Base-by-base conservation (phyloP, 2,113 vertebrate genomes). In the Larimichthys crocea region DNA sequence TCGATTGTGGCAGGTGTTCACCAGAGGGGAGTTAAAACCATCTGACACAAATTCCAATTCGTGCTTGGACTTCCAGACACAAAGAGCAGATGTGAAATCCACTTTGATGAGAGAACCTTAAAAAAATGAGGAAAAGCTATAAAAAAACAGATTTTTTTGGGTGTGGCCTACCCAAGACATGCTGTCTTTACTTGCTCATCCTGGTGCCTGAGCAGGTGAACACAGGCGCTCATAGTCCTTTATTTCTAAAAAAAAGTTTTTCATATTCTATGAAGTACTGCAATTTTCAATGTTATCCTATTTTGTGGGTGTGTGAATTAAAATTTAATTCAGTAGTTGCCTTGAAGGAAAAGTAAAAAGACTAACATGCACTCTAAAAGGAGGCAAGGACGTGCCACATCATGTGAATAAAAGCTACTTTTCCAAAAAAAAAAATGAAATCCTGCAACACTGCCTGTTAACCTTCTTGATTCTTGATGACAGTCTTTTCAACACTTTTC, bases 81-180 rank as follows among this genome's bases (percentile, higher is more conserved):
- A 77, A 74, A 17, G 22, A 79, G 79, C 80, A 91, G 82, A 92
- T 90, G 87, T 79, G 70, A 89, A 87, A 88, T 85, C 63, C 82
- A 86, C 85, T 86, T 86, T 86, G 82, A 89, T 88, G 81, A 86
- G 78, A 76, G 26, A 31, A 67, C 31, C 56, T 89, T 77, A 62
- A 75, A 84, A 72, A 76, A 79, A 76, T 2, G 3, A 76, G 31
- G 10, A 61, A 52, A 79, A 75, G 83, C 64, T 83, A 87, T 87
- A 88, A 89, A 85, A 49, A 83, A 83, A 14, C 46, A 76, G 17
- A 86, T 91, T 85, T 88, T 88, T 76, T 71, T 16, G 15, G 40
- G 64, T 76, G 74, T 82, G 57, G 81, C 57, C 83, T 70, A 40
- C 42, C 65, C 44, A 76, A 61, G 49, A 89, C 78, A 88, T 61